phyloP scores from a whole-genome alignment of 1,140 invertebrate species.

The Aphidius gifuensis region DNA sequence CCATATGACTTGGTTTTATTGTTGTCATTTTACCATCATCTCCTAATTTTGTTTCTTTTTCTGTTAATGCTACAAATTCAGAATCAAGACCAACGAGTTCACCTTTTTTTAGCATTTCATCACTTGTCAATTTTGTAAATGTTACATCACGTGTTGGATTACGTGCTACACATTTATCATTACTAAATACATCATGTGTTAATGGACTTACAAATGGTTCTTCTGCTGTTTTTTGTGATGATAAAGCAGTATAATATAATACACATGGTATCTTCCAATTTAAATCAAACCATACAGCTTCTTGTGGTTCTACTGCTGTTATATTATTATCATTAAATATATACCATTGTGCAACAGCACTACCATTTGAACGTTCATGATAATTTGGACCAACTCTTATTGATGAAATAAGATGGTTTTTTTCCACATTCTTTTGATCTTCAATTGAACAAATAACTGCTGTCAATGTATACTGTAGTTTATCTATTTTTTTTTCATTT shows the following conservation, averaged over 20 bases:
- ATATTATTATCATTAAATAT: conserved; percentile 95
- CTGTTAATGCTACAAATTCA: conserved; percentile 91
- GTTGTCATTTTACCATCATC: conserved; percentile 88
- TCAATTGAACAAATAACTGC: conserved; percentile 83
- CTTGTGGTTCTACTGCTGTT: conserved; percentile 75
- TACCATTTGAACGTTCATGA: conserved; percentile 59
- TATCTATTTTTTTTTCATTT: conserved; percentile 24
- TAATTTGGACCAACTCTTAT: conserved; percentile 74
- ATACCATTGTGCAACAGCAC: conserved; percentile 73
- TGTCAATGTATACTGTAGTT: conserved; percentile 66
- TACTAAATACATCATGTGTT: conserved; percentile 62
- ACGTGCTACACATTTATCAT: conserved; percentile 65
- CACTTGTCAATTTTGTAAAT: conserved; percentile 71
- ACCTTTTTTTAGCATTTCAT: conserved; percentile 72
- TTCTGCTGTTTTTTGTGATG: conserved; percentile 34
- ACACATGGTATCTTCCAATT: conserved; percentile 94
- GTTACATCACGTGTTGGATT: conserved; percentile 59
- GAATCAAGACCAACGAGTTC: conserved; percentile 88
- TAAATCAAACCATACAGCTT: conserved; percentile 84
- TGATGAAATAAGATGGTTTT: conserved; percentile 78
- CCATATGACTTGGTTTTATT: conserved; percentile 84
- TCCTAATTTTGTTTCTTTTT: conserved; percentile 83
- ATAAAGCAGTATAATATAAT: conserved; percentile 68
- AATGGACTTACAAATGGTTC: conserved; percentile 56
- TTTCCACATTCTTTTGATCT: conserved; percentile 61